Evolutionary conservation across 2,797 vertebrate genomes (phyloP).

Genomic region (Sarcophilus harrisii): DNA sequence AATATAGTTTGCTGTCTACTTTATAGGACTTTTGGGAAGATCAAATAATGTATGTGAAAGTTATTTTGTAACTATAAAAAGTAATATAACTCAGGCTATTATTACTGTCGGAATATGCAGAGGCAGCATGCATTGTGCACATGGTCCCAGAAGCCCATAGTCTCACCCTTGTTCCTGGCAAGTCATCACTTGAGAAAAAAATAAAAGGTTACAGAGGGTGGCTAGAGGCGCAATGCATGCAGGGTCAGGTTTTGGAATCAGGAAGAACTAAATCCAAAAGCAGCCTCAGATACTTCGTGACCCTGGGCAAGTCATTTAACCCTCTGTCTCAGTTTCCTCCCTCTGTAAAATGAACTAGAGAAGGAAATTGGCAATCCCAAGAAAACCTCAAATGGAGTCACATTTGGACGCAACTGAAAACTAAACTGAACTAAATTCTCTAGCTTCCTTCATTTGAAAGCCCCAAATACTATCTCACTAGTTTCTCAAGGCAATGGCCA

Average conservation of each 20-base stretch:
- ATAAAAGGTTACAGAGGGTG: not conserved
- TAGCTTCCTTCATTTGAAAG: not conserved
- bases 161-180: not conserved
- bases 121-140: not conserved
- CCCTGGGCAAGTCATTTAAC: not conserved
- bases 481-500: not conserved
- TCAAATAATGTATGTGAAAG: not conserved
- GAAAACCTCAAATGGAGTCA: not conserved
- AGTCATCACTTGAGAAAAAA: not conserved
- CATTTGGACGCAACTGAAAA: not conserved
- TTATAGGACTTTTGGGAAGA: not conserved
- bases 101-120: not conserved
- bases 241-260: not conserved
- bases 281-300: not conserved
- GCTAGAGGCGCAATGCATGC: not conserved
- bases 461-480: not conserved
- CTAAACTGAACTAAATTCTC: not conserved
- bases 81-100: not conserved
- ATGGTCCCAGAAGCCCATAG: not conserved
- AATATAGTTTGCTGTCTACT: not conserved
- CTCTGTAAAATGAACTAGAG: not conserved
- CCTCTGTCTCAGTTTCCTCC: not conserved
- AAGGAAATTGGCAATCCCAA: not conserved
- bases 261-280: not conserved
- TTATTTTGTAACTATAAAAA: not conserved